Conservation (phyloP, 2,888 invertebrate species). For the Diachrysia chrysitis region DNA sequence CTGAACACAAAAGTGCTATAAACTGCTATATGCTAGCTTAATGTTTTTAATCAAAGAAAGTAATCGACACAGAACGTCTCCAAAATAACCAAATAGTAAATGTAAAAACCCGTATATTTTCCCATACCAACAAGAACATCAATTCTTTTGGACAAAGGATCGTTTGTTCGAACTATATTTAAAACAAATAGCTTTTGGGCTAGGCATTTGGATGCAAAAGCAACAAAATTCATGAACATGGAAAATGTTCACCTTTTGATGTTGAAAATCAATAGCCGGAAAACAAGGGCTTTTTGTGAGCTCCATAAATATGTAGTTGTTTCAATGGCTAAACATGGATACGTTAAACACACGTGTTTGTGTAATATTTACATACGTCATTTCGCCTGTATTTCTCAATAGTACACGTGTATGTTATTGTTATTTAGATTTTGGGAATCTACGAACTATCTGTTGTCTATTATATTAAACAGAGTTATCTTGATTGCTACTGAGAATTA, state of each 20-base stretch:
- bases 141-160: slow-evolving; percentile 41
- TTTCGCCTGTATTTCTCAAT: background rate
- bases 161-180: slow-evolving; percentile 55
- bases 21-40: too few relatives aligned
- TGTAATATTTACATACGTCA: background rate
- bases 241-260: slow-evolving; percentile 50
- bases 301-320: slow-evolving; percentile 1
- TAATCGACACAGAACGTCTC: background rate
- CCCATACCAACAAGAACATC: slow-evolving; percentile 17
- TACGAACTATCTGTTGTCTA: too few relatives aligned
- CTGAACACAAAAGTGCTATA: too few relatives aligned
- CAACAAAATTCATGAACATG: slow-evolving; percentile 38
- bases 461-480: too few relatives aligned
- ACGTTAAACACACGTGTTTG: background rate
- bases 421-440: too few relatives aligned
- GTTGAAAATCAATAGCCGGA: slow-evolving; percentile 27
- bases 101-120: slow-evolving; percentile 16
- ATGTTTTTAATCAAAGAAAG: too few relatives aligned
- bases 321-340: background rate
- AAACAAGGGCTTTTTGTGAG: slow-evolving; percentile 32
- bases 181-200: slow-evolving; percentile 59
- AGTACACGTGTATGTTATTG: too few relatives aligned
- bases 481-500: too few relatives aligned
- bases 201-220: slow-evolving; percentile 43
- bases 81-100: background rate